Conservation (phyloP, 2,797 vertebrate genomes). For the Pogoniulus pusillus region DNA sequence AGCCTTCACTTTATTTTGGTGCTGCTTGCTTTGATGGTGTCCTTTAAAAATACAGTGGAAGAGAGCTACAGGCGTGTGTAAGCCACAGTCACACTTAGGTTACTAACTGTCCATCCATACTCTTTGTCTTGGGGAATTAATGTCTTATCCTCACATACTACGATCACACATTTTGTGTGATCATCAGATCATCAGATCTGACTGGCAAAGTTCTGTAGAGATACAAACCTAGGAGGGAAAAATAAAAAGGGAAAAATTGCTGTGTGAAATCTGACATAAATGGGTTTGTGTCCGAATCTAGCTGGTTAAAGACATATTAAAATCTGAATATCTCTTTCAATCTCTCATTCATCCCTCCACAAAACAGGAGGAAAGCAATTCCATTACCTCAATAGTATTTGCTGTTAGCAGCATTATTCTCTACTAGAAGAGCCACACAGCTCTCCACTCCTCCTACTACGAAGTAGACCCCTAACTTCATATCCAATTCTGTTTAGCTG, state of each 20-base stretch:
- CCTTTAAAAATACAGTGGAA: background rate
- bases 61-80: background rate
- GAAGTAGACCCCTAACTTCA: constrained; percentile 10
- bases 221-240: background rate
- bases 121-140: background rate
- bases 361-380: constrained; percentile 23
- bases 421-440: background rate
- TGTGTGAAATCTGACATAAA: background rate
- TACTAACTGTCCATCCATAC: background rate
- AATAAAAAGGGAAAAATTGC: background rate
- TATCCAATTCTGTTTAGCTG: background rate
- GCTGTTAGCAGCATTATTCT: constrained; percentile 14
- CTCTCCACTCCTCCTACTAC: background rate
- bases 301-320: constrained; percentile 13
- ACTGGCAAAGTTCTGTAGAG: background rate
- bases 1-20: background rate
- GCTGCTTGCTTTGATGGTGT: background rate
- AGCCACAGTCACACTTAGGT: background rate
- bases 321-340: constrained; percentile 29
- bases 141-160: background rate
- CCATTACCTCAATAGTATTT: constrained; percentile 14
- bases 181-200: fast-evolving
- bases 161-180: background rate
- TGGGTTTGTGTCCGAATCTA: background rate
- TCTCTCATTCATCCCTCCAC: constrained; percentile 17